Evolutionary conservation across 2,113 vertebrate genomes (phyloP), one percentile per base, ranked within the genome.

Genomic region (Haemorhous mexicanus): DNA sequence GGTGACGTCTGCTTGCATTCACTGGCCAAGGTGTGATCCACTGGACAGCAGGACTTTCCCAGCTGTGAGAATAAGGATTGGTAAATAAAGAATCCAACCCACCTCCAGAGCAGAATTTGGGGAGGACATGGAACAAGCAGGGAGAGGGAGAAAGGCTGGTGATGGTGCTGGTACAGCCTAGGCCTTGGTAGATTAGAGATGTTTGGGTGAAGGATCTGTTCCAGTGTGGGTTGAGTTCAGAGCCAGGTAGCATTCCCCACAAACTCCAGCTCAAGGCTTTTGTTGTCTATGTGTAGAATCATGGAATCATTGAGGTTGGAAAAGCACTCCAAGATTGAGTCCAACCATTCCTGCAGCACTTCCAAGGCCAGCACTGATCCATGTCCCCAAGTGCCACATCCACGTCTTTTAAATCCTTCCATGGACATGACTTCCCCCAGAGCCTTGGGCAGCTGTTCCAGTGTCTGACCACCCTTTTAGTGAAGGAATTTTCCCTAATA

Each of bases 391-490:
- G 39, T 6, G 33, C 24, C 53, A 46, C 69, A 59, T 24, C 44
- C 14, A 30, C 0, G 0, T 27, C 12, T 55, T 41, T 33, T 23
- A 49, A 69, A 69, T 27, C 41, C 26, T 35, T 49, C 18, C 55
- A 13, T 1, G 16, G 41, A 13, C 14, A 2, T 13, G 30, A 35
- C 30, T 47, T 47, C 12, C 35, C 13, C 7, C 10, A 19, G 12
- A 46, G 77, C 37, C 37, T 16, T 59, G 68, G 28, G 13, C 13
- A 81, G 27, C 37, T 39, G 10, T 44, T 20, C 44, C 68, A 39
- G 23, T 28, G 37, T 28, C 33, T 59, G 77, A 13, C 16, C 21
- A 27, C 6, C 14, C 63, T 55, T 68, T 47, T 17, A 11, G 43
- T 4, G 47, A 69, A 53, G 14, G 41, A 22, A 11, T 27, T 55